Evolutionary conservation across 2,113 vertebrate genomes (phyloP), one percentile per base, ranked within the genome.

Genomic region (Oryzias celebensis): DNA sequence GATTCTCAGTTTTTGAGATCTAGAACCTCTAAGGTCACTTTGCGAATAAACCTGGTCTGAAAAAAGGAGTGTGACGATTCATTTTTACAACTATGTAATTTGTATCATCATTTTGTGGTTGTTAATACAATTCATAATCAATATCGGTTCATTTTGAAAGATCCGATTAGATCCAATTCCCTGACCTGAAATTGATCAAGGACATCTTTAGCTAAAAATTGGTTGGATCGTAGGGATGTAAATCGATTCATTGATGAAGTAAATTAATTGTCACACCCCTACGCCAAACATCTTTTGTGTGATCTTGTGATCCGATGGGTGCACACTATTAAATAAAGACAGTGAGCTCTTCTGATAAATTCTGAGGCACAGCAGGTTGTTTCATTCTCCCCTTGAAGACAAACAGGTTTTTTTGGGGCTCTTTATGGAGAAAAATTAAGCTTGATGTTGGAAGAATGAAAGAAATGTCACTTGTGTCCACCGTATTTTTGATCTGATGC

Each of bases 1-100:
- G 65, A 80, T 69, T 75, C 75, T 61, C 24, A n/a, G 44, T 77
- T 76, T 57, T 73, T 55, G 31, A 68, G 73, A 68, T 75, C 73
- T 58, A 47, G 52, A 56, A 67, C 68, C 50, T 70, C 54, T 66
- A 36, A 36, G 78, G 64, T 70, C 61, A 74, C 67, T 77, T 74
- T 72, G 47, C 65, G 62, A 47, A 48, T 18, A 45, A 71, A 68
- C 63, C 48, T 58, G 8, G 43, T 49, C 22, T 41, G 20, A 59
- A 56, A 78, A 68, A 64, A 65, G 36, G 36, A 10, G 8, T 12
- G 36, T 36, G 10, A 36, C 10, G 8, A 12, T 36, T 12, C 36
- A 0, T 36, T 36, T 36, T 36, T 12, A 10, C 36, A 36, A 36
- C 10, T 1, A 36, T 36, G 8, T 2, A 10, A 36, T 36, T 10